Conservation (phyloP, 2,888 invertebrate genomes). For the Boloria selene region DNA sequence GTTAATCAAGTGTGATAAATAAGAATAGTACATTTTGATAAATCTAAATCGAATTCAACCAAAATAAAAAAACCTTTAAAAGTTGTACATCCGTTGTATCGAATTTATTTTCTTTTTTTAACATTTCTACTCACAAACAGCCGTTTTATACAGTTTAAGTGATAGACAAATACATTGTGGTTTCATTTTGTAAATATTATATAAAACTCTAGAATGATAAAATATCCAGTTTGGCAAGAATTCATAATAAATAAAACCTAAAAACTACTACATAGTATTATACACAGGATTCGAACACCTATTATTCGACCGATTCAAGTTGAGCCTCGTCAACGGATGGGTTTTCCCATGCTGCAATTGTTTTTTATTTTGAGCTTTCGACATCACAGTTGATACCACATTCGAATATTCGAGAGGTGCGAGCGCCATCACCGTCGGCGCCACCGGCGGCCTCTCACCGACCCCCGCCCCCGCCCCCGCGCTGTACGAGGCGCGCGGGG, state of each 20-base stretch:
- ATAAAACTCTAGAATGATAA: conserved; percentile 81
- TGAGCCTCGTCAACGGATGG: conserved; percentile 94
- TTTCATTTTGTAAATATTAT: conserved; percentile 80
- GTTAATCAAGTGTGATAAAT: conserved; percentile 42
- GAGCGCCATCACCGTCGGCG: conserved; percentile 66
- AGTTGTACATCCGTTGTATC: conserved; percentile 80
- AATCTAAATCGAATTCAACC: background rate
- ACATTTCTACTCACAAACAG: conserved; percentile 78
- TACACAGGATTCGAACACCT: conserved; percentile 91
- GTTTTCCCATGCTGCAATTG: conserved; percentile 95
- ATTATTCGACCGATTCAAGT: conserved; percentile 87
- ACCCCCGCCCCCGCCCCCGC: conserved; percentile 46
- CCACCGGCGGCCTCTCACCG: conserved; percentile 49
- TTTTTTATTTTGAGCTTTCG: conserved; percentile 88
- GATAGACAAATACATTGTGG: conserved; percentile 79
- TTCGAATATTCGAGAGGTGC: conserved; percentile 77
- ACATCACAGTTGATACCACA: conserved; percentile 86
- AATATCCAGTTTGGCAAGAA: conserved; percentile 82
- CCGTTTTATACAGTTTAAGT: conserved; percentile 75
- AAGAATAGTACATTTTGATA: too few relatives aligned
- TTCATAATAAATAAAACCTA: conserved; percentile 79
- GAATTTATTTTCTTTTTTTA: conserved; percentile 74
- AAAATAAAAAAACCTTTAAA: conserved; percentile 60
- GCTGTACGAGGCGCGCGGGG: conserved; percentile 51
- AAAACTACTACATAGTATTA: conserved; percentile 91